Base-by-base conservation (phyloP, 1,140 invertebrate species). In the Diorhabda carinulata region DNA sequence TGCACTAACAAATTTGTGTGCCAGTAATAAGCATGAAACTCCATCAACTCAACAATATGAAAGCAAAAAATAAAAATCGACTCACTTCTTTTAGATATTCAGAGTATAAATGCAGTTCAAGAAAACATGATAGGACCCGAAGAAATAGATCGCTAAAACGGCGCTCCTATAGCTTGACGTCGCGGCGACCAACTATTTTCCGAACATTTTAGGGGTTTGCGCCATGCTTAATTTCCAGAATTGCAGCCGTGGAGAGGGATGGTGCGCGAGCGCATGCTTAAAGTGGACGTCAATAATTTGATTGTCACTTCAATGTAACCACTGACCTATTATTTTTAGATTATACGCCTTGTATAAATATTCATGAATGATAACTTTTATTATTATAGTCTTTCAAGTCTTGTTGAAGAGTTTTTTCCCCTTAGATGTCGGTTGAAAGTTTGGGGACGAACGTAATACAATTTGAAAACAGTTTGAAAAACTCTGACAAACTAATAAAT, bases 241-340 rank as follows among this genome's bases (percentile, higher is more conserved):
- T 52, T 4, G 47, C 47, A 52, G n/a, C 6, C 47, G 2, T 6
- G 47, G 47, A 8, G 47, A n/a, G 47, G 47, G 47, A 52, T 52
- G 2, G 47, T n/a, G 47, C 3, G 6, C 6, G 47, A 4, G n/a
- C 47, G 47, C 47, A 52, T 52, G 47, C 47, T 52, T n/a, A 52
- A 52, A 52, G n/a, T 52, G 47, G 47, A n/a, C 47, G 47, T 52
- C 47, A 61, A 61, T 61, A 61, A 61, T 61, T 43, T 61, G 59
- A 61, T 61, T 61, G 59, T 61, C 59, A 43, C 42, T 8, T 61
- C 25, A 61, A 7, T 61, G 59, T 61, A 40, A 61, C 59, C 42
- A 61, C 59, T 61, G 42, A 61, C 59, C 59, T 61, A 61, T 61
- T 61, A 61, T 61, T 61, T 25, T 52, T 6, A 52, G 47, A 52